phyloP scores from a whole-genome alignment of 30 jellyfish, hydroid and myxozoan genomes.

The Hydra vulgaris region DNA sequence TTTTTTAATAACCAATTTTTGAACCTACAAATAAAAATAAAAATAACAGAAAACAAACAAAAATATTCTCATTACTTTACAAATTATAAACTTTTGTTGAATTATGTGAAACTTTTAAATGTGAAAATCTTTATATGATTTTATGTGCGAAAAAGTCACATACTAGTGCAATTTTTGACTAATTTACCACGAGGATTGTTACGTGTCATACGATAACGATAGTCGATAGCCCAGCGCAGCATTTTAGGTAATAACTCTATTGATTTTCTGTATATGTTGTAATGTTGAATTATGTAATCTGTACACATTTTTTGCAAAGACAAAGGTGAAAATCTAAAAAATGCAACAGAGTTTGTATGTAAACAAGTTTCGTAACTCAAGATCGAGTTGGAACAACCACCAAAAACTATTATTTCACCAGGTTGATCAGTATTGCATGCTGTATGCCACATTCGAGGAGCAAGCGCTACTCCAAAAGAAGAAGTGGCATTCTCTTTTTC shows the following conservation, averaged over 20 bases:
- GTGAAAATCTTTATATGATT: too few relatives aligned
- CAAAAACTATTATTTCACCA: slow-evolving; percentile 73
- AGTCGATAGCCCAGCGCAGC: not conserved
- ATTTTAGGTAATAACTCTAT: slow-evolving; percentile 9
- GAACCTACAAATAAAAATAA: too few relatives aligned
- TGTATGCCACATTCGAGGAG: slow-evolving; percentile 83
- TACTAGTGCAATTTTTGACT: not conserved
- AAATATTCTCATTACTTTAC: too few relatives aligned
- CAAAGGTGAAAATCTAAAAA: slow-evolving; percentile 22
- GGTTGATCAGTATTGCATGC: slow-evolving; percentile 28
- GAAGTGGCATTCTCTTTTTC: slow-evolving; percentile 31
- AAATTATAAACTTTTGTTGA: too few relatives aligned
- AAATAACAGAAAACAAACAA: too few relatives aligned
- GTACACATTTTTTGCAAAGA: slow-evolving; percentile 6
- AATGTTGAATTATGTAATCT: slow-evolving; percentile 12
- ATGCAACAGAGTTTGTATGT: slow-evolving; percentile 12
- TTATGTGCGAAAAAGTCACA: not conserved
- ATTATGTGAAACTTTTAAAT: too few relatives aligned
- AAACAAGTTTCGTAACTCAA: not conserved
- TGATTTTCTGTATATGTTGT: not conserved
- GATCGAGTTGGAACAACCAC: slow-evolving; percentile 66
- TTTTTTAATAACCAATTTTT: too few relatives aligned
- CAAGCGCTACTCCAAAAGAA: slow-evolving; percentile 7
- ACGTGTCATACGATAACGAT: slow-evolving; percentile 11
- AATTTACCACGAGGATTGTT: not conserved